Evolutionary conservation across 2,113 vertebrate genomes (phyloP).

Genomic region (Tor tambroides): DNA sequence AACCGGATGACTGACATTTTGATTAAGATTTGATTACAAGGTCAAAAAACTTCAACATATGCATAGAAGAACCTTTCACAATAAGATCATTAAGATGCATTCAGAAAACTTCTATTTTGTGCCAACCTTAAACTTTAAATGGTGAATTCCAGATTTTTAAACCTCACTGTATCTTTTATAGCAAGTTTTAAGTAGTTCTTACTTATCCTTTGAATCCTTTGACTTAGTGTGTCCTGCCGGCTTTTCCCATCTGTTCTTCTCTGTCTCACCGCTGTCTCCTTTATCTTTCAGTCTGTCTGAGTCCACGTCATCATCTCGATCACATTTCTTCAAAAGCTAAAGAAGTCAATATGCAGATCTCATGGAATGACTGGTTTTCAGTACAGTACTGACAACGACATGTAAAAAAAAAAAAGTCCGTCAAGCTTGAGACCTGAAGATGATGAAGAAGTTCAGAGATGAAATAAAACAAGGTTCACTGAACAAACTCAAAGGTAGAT

Average conservation of each 20-base stretch:
- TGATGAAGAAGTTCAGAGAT: too few relatives aligned
- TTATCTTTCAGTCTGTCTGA: conserved; percentile 86
- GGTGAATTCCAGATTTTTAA: not conserved
- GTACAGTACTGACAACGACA: not conserved
- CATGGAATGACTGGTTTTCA: not conserved
- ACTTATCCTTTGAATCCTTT: conserved; percentile 87
- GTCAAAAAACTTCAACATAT: too few relatives aligned
- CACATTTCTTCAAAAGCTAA: conserved; percentile 95
- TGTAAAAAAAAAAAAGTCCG: not conserved
- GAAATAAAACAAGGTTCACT: too few relatives aligned
- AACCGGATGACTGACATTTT: not conserved
- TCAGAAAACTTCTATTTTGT: not conserved
- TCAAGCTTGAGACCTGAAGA: too few relatives aligned
- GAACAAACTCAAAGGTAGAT: too few relatives aligned
- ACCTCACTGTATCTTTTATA: not conserved
- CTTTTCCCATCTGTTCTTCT: conserved; percentile 85
- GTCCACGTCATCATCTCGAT: conserved; percentile 86
- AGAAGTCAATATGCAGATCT: not conserved
- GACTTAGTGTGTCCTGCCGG: conserved; percentile 75
- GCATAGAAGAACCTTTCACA: too few relatives aligned
- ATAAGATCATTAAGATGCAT: not conserved
- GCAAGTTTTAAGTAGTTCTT: conserved; percentile 59
- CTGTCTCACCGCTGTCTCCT: conserved; percentile 79
- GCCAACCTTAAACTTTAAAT: not conserved
- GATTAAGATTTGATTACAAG: not conserved